A percentile compares a stretch with the other conserved stretches of the same genome.
These are phyloP conservation scores for Ormyrus nitidulus DNA, from an alignment of 2,888 invertebrate genomes.

Conservation along the genomic window DNA sequence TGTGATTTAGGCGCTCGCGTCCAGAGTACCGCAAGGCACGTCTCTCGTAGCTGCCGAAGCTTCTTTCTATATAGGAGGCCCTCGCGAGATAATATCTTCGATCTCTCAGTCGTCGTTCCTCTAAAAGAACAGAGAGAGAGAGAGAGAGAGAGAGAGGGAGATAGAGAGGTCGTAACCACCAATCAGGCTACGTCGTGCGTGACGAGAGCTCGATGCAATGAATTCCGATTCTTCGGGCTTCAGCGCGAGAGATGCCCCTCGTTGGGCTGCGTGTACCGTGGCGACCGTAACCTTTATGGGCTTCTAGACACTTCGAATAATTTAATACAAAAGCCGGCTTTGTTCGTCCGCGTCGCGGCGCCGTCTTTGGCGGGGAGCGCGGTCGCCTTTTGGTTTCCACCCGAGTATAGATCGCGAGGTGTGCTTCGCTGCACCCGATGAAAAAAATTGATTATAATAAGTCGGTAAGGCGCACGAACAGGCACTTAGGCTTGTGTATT, in stretches of 20 bases:
- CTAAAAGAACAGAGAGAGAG: too few species aligned
- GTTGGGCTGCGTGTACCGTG: neutral
- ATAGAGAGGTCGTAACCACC: slow-evolving; percentile 52
- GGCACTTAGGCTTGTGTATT: slow-evolving; percentile 26
- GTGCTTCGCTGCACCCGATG: neutral
- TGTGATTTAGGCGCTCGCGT: slow-evolving; percentile 33
- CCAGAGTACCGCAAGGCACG: slow-evolving; percentile 21
- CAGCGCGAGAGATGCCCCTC: neutral
- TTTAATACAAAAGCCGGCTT: slow-evolving; percentile 39
- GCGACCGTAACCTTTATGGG: slow-evolving; percentile 16
- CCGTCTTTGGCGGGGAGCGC: neutral
- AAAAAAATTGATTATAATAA: slow-evolving; percentile 40
- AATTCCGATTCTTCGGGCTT: slow-evolving; percentile 56
- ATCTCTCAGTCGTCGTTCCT: slow-evolving; percentile 25
- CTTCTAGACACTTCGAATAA: slow-evolving; percentile 53
- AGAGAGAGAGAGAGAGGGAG: too few species aligned
- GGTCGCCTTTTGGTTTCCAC: neutral
- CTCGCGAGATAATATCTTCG: slow-evolving; percentile 42
- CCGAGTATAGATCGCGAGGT: neutral
- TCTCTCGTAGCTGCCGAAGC: neutral
- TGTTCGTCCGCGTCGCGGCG: slow-evolving; percentile 8
- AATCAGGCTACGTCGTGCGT: slow-evolving; percentile 66
- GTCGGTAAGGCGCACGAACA: slow-evolving; percentile 22
- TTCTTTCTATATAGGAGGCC: too few species aligned
- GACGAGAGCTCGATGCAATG: slow-evolving; percentile 70